Percentiles rank a stretch among this genome's conserved stretches.
phyloP scores from a whole-genome alignment of 2,888 invertebrate species.

The Cerastis rubricosa region DNA sequence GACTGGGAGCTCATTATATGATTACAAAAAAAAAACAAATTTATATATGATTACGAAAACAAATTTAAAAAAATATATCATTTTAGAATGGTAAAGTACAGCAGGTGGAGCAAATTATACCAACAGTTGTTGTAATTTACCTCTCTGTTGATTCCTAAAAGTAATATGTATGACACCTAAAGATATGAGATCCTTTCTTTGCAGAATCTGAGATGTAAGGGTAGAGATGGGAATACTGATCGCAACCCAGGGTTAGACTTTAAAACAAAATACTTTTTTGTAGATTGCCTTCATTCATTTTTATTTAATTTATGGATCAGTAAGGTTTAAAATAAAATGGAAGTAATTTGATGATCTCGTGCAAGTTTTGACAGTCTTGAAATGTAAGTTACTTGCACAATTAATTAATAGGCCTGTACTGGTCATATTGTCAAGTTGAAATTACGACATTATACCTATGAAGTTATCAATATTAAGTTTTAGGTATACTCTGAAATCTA shows the following conservation, averaged over 20 bases:
- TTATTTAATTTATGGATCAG: background rate
- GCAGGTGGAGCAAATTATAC: background rate
- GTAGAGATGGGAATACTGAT: background rate
- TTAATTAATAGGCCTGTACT: background rate
- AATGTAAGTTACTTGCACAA: background rate
- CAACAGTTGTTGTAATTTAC: background rate
- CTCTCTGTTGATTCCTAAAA: background rate
- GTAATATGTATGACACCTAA: conserved; percentile 9
- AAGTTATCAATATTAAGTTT: background rate
- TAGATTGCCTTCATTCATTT: background rate
- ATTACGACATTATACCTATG: background rate
- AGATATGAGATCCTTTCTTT: conserved; percentile 2
- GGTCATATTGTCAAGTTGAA: conserved; percentile 1
- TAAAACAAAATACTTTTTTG: background rate
- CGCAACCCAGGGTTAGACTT: background rate
- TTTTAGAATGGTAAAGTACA: no score
- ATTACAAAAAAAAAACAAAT: no score
- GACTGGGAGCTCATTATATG: no score
- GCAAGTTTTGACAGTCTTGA: background rate
- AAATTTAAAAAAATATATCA: no score
- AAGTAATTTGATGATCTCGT: background rate
- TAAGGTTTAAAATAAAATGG: background rate
- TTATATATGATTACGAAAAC: no score
- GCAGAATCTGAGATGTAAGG: background rate
- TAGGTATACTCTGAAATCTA: background rate